phyloP scores from a whole-genome alignment of 2,888 invertebrate genomes.

The Pecten maximus region DNA sequence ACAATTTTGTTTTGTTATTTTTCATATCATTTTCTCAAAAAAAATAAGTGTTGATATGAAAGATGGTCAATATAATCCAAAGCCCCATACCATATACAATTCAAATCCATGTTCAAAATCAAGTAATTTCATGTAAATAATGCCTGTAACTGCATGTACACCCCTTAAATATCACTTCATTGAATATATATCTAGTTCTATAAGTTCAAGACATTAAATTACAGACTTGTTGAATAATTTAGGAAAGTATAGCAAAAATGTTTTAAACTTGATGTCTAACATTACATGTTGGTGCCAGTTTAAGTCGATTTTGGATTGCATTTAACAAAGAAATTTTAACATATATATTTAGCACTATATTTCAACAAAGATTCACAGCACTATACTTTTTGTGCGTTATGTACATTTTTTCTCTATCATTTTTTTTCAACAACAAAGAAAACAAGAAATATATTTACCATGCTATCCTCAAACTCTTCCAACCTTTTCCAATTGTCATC shows the following conservation, averaged over 20 bases:
- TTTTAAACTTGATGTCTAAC: neutral
- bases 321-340: too few relatives aligned
- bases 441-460: neutral
- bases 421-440: neutral
- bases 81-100: neutral
- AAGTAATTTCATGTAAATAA: neutral
- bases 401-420: neutral
- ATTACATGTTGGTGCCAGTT: too few relatives aligned
- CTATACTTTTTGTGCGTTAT: too few relatives aligned
- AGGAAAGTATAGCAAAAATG: too few relatives aligned
- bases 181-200: too few relatives aligned
- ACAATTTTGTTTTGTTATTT: neutral
- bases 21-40: neutral
- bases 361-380: too few relatives aligned
- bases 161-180: neutral
- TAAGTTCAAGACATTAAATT: too few relatives aligned
- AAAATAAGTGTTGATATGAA: neutral
- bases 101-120: neutral
- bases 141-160: neutral
- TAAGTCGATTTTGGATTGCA: too few relatives aligned
- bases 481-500: neutral
- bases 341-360: too few relatives aligned
- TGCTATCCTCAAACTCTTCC: neutral
- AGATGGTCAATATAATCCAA: neutral
- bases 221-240: too few relatives aligned